Percentiles rank a stretch among this genome's conserved stretches.
phyloP scores from a whole-genome alignment of 1,140 invertebrate species.

The Heliconius congener region DNA sequence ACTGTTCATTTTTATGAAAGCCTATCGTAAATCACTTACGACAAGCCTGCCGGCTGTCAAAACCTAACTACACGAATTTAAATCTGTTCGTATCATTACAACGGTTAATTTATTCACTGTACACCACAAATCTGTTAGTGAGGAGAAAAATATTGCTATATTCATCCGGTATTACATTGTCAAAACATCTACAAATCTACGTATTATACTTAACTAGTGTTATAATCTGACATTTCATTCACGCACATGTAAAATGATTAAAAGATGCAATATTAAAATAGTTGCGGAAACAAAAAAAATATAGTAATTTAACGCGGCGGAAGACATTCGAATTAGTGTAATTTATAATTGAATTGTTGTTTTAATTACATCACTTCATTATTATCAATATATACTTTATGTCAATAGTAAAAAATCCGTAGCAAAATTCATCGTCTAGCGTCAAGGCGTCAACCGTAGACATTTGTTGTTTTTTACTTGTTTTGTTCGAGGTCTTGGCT shows the following conservation, averaged over 20 bases:
- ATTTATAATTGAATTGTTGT: slow-evolving; percentile 42
- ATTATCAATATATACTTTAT: slow-evolving; percentile 42
- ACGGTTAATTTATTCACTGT: slow-evolving; percentile 42
- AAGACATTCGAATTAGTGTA: slow-evolving; percentile 54
- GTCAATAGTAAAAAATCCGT: slow-evolving; percentile 53
- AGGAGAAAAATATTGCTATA: slow-evolving; percentile 38
- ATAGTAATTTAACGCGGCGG: slow-evolving; percentile 37
- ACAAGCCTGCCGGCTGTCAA: slow-evolving; percentile 76
- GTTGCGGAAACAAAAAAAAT: slow-evolving; percentile 36
- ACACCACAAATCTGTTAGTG: slow-evolving; percentile 39
- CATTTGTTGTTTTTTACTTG: slow-evolving; percentile 34
- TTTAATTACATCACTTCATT: slow-evolving; percentile 46
- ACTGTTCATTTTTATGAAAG: slow-evolving; percentile 75
- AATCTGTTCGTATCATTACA: slow-evolving; percentile 68
- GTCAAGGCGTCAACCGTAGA: slow-evolving; percentile 75
- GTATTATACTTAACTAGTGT: slow-evolving; percentile 45
- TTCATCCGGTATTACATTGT: slow-evolving; percentile 60
- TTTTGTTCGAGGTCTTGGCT: slow-evolving; percentile 15
- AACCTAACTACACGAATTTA: slow-evolving; percentile 59
- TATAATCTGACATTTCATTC: slow-evolving; percentile 71
- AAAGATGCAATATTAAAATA: slow-evolving; percentile 55
- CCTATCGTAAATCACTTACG: slow-evolving; percentile 58
- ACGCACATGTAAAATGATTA: slow-evolving; percentile 72
- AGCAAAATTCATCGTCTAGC: slow-evolving; percentile 64
- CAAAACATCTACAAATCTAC: slow-evolving; percentile 57